Percentiles rank a stretch among this genome's conserved stretches.
phyloP scores from a whole-genome alignment of 2,888 invertebrate genomes.

The Tanytarsus gracilentus region DNA sequence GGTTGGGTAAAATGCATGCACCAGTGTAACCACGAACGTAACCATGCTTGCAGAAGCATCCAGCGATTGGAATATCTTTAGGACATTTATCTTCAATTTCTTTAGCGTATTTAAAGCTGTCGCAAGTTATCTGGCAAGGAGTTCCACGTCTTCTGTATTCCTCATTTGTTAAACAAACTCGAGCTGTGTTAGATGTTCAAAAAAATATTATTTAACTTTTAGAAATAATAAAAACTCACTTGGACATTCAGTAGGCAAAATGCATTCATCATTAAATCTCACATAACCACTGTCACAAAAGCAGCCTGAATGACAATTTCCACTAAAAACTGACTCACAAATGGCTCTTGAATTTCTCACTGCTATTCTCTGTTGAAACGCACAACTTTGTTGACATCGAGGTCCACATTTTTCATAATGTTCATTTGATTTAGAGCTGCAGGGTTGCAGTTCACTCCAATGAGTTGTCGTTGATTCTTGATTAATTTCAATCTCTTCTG shows the following conservation, averaged over 20 bases:
- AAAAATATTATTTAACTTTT: neutral
- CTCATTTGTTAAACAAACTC: constrained; percentile 1
- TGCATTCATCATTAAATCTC: constrained; percentile 14
- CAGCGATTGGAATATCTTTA: constrained; percentile 41
- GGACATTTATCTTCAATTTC: constrained; percentile 35
- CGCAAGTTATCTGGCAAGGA: constrained; percentile 16
- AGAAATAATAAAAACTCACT: neutral
- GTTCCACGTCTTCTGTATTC: constrained; percentile 11
- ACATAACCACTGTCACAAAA: constrained; percentile 18
- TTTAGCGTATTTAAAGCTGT: neutral
- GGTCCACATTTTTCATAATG: constrained; percentile 11
- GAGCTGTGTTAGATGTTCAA: neutral
- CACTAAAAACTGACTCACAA: constrained; percentile 2
- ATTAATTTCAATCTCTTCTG: neutral
- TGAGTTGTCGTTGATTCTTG: neutral
- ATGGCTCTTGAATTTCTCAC: neutral
- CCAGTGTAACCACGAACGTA: constrained; percentile 43
- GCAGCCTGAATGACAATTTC: constrained; percentile 10
- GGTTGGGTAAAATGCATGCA: constrained; percentile 37
- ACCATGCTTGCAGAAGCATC: constrained; percentile 45
- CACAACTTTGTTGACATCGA: constrained; percentile 17
- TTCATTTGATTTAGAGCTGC: neutral
- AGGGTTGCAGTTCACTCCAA: neutral
- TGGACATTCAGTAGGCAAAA: constrained; percentile 11
- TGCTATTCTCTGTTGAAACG: neutral